phyloP scores from a whole-genome alignment of 1,140 invertebrate species.

The Pteromalus puparum region DNA sequence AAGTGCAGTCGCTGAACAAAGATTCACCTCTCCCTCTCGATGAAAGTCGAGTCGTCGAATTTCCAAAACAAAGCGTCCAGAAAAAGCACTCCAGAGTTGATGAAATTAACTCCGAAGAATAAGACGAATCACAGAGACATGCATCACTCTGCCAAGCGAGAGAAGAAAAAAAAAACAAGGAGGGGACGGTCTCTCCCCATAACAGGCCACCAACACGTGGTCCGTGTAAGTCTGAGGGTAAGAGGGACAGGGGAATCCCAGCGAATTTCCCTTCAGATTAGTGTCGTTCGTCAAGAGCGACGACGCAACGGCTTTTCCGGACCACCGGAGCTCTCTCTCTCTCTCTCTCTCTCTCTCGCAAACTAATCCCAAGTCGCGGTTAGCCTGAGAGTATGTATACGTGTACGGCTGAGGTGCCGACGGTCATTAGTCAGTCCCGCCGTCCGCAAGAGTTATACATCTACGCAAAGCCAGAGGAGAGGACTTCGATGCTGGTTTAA shows the following conservation, averaged over 20 bases:
- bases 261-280: conserved; percentile 42
- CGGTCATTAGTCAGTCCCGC: conserved; percentile 23
- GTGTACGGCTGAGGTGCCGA: conserved; percentile 3
- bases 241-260: neutral
- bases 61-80: too few relatives aligned
- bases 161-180: neutral
- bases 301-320: conserved; percentile 27
- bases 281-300: conserved; percentile 25
- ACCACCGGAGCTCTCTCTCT: conserved; percentile 12
- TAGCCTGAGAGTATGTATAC: neutral
- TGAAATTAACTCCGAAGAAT: neutral
- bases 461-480: neutral
- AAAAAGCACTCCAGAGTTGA: neutral
- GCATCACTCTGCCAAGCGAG: neutral
- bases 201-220: neutral
- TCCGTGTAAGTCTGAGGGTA: neutral
- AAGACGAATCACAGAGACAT: neutral
- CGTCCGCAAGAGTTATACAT: neutral
- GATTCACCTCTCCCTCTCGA: too few relatives aligned
- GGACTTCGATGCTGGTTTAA: neutral
- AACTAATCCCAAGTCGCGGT: conserved; percentile 3
- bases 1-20: too few relatives aligned
- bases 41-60: too few relatives aligned
- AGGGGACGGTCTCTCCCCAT: neutral
- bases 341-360: neutral